Evolutionary conservation across 2,888 invertebrate species (phyloP).

Genomic region (Drosophila atroscutellata): DNA sequence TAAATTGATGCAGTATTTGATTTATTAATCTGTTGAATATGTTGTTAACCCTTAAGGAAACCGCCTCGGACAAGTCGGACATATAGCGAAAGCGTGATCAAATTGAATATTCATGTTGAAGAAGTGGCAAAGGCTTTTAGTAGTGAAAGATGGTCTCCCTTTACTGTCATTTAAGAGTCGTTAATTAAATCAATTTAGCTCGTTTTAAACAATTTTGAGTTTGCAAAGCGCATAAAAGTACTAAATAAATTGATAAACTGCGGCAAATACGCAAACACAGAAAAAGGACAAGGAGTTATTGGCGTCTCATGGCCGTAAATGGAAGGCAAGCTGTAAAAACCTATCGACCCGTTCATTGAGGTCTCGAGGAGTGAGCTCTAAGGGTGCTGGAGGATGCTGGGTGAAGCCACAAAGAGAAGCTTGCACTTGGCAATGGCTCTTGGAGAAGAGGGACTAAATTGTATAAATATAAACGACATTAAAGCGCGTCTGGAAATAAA

Average conservation of each 20-base stretch:
- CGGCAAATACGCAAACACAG: slow-evolving; percentile 54
- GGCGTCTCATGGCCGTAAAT: slow-evolving; percentile 57
- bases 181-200: slow-evolving; percentile 73
- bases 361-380: slow-evolving; percentile 9
- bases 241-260: slow-evolving; percentile 77
- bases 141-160: slow-evolving; percentile 16
- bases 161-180: slow-evolving; percentile 59
- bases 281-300: slow-evolving; percentile 48
- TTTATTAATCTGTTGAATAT: not conserved
- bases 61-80: slow-evolving; percentile 2
- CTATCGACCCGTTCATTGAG: slow-evolving; percentile 60
- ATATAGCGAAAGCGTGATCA: slow-evolving; percentile 11
- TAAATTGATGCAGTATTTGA: slow-evolving; percentile 3
- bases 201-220: slow-evolving; percentile 58
- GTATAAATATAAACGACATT: slow-evolving; percentile 79
- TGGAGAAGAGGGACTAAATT: slow-evolving; percentile 47
- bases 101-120: slow-evolving; percentile 49
- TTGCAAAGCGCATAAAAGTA: slow-evolving; percentile 67
- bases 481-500: slow-evolving; percentile 77
- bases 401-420: slow-evolving; percentile 34
- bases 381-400: slow-evolving; percentile 14
- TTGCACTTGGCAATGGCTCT: slow-evolving; percentile 51
- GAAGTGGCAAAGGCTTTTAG: slow-evolving; percentile 20
- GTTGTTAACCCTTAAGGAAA: slow-evolving; percentile 14
- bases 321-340: slow-evolving; percentile 55